A percentile compares a stretch with the other conserved stretches of the same genome.
Conservation (phyloP, 2,888 invertebrate genomes). For the Tetragonisca angustula region DNA sequence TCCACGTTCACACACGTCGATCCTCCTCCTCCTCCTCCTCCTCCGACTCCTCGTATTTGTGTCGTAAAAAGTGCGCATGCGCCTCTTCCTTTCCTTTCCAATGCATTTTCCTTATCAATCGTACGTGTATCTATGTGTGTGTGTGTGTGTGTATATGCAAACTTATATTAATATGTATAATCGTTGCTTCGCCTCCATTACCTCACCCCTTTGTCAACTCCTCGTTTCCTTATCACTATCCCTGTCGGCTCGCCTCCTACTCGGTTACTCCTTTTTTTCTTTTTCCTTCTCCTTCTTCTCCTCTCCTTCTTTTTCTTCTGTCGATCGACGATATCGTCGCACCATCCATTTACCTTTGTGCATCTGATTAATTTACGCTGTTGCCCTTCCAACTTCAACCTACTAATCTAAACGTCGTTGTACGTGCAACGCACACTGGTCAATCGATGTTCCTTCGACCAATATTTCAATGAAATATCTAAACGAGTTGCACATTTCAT, state of each 20-base stretch:
- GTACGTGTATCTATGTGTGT: background rate
- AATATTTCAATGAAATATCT: background rate
- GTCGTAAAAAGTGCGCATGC: constrained; percentile 10
- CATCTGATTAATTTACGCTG: background rate
- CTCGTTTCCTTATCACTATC: background rate
- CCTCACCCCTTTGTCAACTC: constrained; percentile 12
- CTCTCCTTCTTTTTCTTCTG: background rate
- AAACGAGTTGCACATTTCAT: background rate
- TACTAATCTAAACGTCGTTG: background rate
- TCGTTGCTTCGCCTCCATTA: background rate
- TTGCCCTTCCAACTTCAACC: background rate
- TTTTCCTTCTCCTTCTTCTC: background rate
- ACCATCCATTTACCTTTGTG: background rate
- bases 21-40: background rate
- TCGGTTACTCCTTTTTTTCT: background rate
- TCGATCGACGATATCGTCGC: background rate
- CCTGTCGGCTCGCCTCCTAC: background rate
- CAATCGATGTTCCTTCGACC: background rate
- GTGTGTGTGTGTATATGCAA: background rate
- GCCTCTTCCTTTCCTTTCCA: constrained; percentile 20
- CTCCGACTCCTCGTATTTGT: background rate
- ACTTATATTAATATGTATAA: background rate
- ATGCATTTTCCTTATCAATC: constrained; percentile 53
- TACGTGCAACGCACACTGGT: background rate
- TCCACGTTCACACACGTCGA: background rate